phyloP scores from a whole-genome alignment of 2,797 vertebrate species.

The Periophthalmus magnuspinnatus region DNA sequence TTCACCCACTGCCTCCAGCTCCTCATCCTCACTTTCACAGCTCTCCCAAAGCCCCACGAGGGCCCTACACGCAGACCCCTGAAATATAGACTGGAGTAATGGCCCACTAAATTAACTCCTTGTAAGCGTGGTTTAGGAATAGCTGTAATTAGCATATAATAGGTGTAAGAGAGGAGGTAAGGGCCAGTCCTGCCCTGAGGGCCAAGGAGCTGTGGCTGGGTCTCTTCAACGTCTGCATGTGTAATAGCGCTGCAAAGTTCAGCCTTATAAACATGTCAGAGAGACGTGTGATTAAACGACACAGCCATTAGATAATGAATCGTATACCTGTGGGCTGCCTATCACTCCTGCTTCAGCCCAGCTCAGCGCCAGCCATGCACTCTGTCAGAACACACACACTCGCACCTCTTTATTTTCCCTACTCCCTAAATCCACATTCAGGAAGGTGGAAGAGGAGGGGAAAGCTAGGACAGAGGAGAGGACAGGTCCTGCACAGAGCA shows the following conservation, averaged over 20 bases:
- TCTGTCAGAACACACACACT: constrained; percentile 24
- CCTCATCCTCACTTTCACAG: constrained; percentile 57
- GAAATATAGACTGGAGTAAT: constrained; percentile 81
- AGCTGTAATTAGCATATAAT: constrained; percentile 95
- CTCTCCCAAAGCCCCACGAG: constrained; percentile 61
- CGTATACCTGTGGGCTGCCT: constrained; percentile 86
- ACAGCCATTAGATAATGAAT: constrained; percentile 86
- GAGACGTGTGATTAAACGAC: constrained; percentile 87
- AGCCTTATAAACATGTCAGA: constrained; percentile 99
- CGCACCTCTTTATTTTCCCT: constrained; percentile 24
- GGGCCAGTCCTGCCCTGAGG: constrained; percentile 88
- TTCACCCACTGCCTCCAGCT: constrained; percentile 62
- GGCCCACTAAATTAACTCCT: constrained; percentile 96
- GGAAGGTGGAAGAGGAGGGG: constrained; percentile 27
- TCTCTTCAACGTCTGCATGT: constrained; percentile 86
- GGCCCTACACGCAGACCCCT: constrained; percentile 55
- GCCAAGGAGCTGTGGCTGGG: constrained; percentile 74
- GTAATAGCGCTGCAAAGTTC: constrained; percentile 95
- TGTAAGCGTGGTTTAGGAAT: constrained; percentile 90
- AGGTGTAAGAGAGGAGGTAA: constrained; percentile 82
- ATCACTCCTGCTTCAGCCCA: constrained; percentile 75
- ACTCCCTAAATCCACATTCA: constrained; percentile 25
- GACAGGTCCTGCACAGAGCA: constrained; percentile 40
- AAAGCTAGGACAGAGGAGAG: constrained; percentile 25
- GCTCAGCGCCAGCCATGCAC: constrained; percentile 36